phyloP scores from a whole-genome alignment of 2,113 vertebrate genomes.

The Chlamydotis undulata region DNA sequence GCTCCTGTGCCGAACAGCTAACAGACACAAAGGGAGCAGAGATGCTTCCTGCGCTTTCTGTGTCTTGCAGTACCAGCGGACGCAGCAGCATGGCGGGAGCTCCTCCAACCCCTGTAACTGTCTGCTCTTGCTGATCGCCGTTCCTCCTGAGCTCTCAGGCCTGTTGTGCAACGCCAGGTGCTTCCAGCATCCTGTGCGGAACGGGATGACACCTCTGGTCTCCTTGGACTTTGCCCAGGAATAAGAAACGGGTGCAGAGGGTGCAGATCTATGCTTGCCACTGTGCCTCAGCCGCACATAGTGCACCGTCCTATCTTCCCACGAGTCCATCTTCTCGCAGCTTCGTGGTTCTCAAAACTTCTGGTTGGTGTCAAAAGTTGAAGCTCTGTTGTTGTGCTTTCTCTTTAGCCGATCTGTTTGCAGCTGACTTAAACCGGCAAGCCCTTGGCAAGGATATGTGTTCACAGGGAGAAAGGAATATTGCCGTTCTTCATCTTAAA shows the following conservation, averaged over 20 bases:
- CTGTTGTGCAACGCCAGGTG: not conserved
- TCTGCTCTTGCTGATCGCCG: not conserved
- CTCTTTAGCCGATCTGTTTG: not conserved
- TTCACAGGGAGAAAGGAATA: not conserved
- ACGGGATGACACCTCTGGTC: not conserved
- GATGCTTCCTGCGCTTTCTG: not conserved
- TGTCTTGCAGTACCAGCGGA: not conserved
- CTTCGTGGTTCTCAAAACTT: not conserved
- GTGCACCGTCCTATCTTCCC: not conserved
- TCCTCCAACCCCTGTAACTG: not conserved
- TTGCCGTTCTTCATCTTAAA: not conserved
- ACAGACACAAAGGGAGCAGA: not conserved
- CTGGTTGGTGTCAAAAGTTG: not conserved
- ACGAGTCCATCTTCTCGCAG: not conserved
- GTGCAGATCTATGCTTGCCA: not conserved
- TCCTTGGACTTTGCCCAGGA: not conserved
- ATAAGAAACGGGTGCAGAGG: not conserved
- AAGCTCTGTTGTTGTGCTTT: not conserved
- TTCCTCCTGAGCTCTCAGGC: not conserved
- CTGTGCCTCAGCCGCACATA: not conserved
- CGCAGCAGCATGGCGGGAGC: not conserved
- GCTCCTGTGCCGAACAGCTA: not conserved
- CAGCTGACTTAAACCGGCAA: not conserved
- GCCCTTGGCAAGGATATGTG: not conserved
- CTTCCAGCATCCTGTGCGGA: not conserved